A percentile compares a stretch with the other conserved stretches of the same genome.
phyloP scores from a whole-genome alignment of 2,888 invertebrate species.

The Nebria brevicollis region DNA sequence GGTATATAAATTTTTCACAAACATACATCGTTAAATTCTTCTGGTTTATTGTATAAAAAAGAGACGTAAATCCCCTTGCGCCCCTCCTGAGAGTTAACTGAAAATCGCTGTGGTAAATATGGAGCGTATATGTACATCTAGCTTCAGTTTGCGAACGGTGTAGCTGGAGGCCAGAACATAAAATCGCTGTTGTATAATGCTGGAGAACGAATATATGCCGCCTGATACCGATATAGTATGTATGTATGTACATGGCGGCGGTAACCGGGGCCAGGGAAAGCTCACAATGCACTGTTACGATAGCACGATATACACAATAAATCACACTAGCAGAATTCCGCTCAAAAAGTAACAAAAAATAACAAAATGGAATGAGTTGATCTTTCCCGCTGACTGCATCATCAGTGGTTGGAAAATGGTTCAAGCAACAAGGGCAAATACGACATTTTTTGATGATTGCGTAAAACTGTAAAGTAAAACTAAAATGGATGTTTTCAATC shows the following conservation, averaged over 20 bases:
- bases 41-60: neutral
- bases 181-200: constrained; percentile 14
- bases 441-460: no score
- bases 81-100: neutral
- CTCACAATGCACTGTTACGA: constrained; percentile 1
- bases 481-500: neutral
- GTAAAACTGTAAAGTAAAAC: no score
- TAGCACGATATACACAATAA: constrained; percentile 25
- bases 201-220: neutral
- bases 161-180: neutral
- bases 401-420: no score
- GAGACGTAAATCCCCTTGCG: neutral
- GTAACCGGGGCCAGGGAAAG: neutral
- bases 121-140: neutral
- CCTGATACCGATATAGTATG: constrained; percentile 1
- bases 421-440: no score
- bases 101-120: neutral
- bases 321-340: constrained; percentile 5
- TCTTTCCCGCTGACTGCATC: neutral
- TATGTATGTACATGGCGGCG: no score
- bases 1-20: neutral
- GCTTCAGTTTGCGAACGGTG: neutral
- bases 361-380: no score
- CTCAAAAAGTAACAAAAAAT: neutral
- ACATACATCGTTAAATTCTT: neutral